Percentiles rank a stretch among this genome's conserved stretches.
phyloP scores from a whole-genome alignment of 1,140 invertebrate genomes.

The Harpegnathos saltator region DNA sequence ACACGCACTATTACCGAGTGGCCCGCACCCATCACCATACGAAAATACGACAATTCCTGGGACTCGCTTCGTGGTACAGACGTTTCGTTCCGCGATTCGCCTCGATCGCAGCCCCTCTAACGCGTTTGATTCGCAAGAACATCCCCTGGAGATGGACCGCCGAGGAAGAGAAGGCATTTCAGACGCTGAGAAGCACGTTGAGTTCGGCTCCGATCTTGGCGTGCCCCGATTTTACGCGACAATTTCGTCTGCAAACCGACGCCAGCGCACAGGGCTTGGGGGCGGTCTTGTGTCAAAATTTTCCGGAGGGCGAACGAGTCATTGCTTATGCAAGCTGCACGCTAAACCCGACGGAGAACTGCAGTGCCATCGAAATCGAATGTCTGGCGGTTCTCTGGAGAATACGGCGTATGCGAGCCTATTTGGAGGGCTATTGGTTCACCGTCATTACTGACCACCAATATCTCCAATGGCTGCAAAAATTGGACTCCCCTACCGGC shows the following conservation, averaged over 20 bases:
- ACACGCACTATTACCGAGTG: conserved; percentile 72
- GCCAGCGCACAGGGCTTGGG: background rate
- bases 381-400: too few relatives aligned
- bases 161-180: conserved; percentile 65
- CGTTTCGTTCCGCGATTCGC: conserved; percentile 79
- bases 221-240: conserved; percentile 17
- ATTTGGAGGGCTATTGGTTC: background rate
- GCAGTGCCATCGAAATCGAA: conserved; percentile 65
- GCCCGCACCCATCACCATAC: conserved; percentile 34
- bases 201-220: background rate
- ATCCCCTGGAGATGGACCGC: conserved; percentile 70
- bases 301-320: conserved; percentile 1
- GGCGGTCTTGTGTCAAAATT: background rate
- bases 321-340: too few relatives aligned
- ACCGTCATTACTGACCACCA: background rate
- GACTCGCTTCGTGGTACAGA: conserved; percentile 81
- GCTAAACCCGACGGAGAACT: conserved; percentile 35
- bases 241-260: conserved; percentile 5
- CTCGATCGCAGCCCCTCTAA: background rate
- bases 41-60: conserved; percentile 83
- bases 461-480: background rate
- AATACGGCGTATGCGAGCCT: background rate
- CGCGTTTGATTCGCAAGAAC: background rate
- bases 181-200: background rate
- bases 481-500: background rate